Base-by-base conservation (phyloP, 2,113 vertebrate species). In the Forbesichthys papilliferus region DNA sequence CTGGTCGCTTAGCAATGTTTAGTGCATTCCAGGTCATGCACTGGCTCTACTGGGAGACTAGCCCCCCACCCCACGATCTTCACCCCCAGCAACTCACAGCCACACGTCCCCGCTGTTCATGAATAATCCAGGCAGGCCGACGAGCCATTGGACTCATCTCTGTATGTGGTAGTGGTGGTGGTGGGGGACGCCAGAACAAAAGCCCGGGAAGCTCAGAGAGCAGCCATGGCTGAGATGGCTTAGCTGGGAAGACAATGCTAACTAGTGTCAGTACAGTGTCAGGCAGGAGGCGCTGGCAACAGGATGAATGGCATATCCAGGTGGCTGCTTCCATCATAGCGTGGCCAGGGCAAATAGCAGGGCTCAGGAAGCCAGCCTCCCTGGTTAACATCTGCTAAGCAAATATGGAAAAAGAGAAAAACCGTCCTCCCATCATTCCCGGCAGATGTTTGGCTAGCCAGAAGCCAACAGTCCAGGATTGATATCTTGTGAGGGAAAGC, bases 41-140 rank as follows among this genome's bases (percentile, higher is more conserved):
- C 68, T 56, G 72, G 71, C 69, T 84, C 76, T 78, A 74, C 80
- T 77, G 70, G 78, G 82, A 86, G 71, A 11, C 46, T 36, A 63
- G 48, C 27, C 46, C 63, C 16, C 71, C 77, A 76, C 77, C 84
- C 80, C 67, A 71, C 78, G 70, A 68, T 70, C 75, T 77, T 66
- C 76, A 82, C 75, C 83, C 83, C 78, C 83, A 80, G 74, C 80
- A 80, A 85, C 81, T 82, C 82, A 84, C 86, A 84, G 90, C 89
- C 90, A 90, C 90, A 92, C 90, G 84, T 90, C 90, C 80, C 86
- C 75, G 78, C 84, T 88, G 90, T 85, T 92, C 90, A 92, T 92
- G 90, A 92, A 92, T 92, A 92, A 91, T 89, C 87, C 85, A 91
- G 88, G 89, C 86, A 7, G 78, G 64, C 85, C 80, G 81, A 84